Conservation (phyloP, 2,888 invertebrate genomes). For the Prosapia bicincta region DNA sequence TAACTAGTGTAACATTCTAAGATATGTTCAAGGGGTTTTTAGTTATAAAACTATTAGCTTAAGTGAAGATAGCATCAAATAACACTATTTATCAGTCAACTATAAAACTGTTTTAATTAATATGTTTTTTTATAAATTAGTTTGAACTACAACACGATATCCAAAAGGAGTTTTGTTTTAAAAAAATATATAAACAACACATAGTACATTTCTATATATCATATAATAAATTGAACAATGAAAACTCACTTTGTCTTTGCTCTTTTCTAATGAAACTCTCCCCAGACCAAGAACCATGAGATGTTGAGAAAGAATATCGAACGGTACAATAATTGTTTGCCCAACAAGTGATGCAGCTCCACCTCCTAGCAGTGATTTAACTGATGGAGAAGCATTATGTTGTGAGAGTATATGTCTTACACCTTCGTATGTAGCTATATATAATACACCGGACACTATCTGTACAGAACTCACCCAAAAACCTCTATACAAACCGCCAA, state of each 20-base stretch:
- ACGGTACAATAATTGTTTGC: constrained; percentile 94
- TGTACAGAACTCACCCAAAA: constrained; percentile 93
- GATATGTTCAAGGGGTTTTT: too few species aligned
- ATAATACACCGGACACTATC: constrained; percentile 81
- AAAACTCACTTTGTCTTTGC: constrained; percentile 30
- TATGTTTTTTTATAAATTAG: too few species aligned
- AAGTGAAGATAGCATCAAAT: too few species aligned
- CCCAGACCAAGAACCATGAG: constrained; percentile 86
- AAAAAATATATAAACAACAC: too few species aligned
- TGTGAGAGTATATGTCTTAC: constrained; percentile 75
- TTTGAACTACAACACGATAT: too few species aligned
- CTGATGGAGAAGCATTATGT: constrained; percentile 55
- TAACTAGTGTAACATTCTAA: too few species aligned
- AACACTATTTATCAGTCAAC: too few species aligned
- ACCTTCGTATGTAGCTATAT: constrained; percentile 92
- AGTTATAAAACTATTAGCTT: too few species aligned
- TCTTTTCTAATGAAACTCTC: constrained; percentile 18
- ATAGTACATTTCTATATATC: too few species aligned
- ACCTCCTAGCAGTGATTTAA: constrained; percentile 82
- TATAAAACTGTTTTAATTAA: too few species aligned
- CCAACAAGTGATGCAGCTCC: constrained; percentile 89
- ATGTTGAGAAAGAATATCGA: constrained; percentile 95
- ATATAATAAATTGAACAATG: too few species aligned
- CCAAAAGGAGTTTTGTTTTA: too few species aligned
- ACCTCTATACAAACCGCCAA: constrained; percentile 85